Evolutionary conservation across 2,888 invertebrate species (phyloP).

Genomic region (Oxyteleia sp.): DNA sequence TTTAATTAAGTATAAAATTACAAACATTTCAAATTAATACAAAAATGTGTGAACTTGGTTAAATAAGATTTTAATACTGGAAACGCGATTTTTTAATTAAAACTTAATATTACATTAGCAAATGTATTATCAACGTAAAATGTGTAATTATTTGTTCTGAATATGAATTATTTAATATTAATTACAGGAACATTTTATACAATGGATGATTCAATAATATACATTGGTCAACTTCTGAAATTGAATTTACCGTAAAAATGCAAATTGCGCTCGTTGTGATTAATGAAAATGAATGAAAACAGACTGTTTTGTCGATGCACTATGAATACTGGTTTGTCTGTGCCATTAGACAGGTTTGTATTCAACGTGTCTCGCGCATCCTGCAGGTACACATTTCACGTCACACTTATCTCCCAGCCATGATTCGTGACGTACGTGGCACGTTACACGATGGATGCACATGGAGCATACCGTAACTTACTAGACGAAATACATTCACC

Average conservation of each 20-base stretch:
- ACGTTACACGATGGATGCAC: conserved; percentile 61
- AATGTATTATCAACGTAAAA: too few relatives aligned
- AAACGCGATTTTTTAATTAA: too few relatives aligned
- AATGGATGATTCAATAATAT: neutral
- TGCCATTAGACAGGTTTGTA: conserved; percentile 65
- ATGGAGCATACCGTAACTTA: conserved; percentile 56
- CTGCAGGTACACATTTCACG: conserved; percentile 66
- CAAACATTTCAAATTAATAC: too few relatives aligned
- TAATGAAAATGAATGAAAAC: conserved; percentile 61
- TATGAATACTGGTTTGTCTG: conserved; percentile 65
- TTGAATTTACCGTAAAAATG: conserved; percentile 13
- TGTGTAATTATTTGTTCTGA: too few relatives aligned
- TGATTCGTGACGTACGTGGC: conserved; percentile 66
- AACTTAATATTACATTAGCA: too few relatives aligned
- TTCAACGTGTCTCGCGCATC: conserved; percentile 64
- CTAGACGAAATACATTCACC: conserved; percentile 54
- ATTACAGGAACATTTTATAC: neutral
- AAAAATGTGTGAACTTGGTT: too few relatives aligned
- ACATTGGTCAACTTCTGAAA: neutral
- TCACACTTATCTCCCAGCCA: conserved; percentile 70
- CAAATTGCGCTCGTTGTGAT: conserved; percentile 21
- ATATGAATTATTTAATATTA: too few relatives aligned
- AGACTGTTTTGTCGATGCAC: conserved; percentile 51
- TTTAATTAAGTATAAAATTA: too few relatives aligned
- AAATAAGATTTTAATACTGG: too few relatives aligned